These are phyloP conservation scores for Agrotis ipsilon DNA, from an alignment of 2,888 invertebrate genomes.

Conservation along the genomic window DNA sequence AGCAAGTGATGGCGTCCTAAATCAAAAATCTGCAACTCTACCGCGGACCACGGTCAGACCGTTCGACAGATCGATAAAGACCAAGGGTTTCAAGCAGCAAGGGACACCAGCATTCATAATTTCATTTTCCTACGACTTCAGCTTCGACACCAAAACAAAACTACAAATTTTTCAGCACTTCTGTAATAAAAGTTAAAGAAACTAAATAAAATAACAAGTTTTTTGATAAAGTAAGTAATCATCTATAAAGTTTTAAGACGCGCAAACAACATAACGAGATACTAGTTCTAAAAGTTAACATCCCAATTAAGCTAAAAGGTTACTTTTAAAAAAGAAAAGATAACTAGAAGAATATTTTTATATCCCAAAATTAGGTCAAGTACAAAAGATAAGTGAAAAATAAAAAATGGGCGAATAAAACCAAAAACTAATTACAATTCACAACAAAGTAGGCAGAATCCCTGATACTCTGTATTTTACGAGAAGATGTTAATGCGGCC, in stretches of 20 bases:
- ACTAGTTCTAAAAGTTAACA: slow-evolving; percentile 7
- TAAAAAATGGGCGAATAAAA: slow-evolving; percentile 19
- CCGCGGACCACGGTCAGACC: too few relatives aligned
- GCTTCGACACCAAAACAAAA: too few relatives aligned
- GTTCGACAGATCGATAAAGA: too few relatives aligned
- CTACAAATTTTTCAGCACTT: too few relatives aligned
- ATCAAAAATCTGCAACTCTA: too few relatives aligned
- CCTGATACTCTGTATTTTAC: slow-evolving; percentile 25
- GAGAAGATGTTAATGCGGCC: slow-evolving; percentile 34
- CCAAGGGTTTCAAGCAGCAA: too few relatives aligned
- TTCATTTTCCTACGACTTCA: too few relatives aligned
- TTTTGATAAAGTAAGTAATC: neutral
- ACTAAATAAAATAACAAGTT: neutral
- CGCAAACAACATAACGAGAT: neutral
- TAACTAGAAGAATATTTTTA: neutral
- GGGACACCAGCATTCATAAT: too few relatives aligned
- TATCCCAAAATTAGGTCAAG: slow-evolving; percentile 23
- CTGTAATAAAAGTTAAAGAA: neutral
- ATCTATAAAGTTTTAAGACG: slow-evolving; percentile 8
- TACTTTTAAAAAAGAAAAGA: slow-evolving; percentile 13
- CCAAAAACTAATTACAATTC: slow-evolving; percentile 52
- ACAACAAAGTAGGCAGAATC: slow-evolving; percentile 21
- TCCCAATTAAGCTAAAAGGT: slow-evolving; percentile 29
- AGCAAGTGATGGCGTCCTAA: too few relatives aligned
- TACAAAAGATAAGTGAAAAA: slow-evolving; percentile 1